Evolutionary conservation across 2,888 invertebrate genomes (phyloP), one percentile per base, ranked within the genome.

Genomic region (Nemapogon koenigi): DNA sequence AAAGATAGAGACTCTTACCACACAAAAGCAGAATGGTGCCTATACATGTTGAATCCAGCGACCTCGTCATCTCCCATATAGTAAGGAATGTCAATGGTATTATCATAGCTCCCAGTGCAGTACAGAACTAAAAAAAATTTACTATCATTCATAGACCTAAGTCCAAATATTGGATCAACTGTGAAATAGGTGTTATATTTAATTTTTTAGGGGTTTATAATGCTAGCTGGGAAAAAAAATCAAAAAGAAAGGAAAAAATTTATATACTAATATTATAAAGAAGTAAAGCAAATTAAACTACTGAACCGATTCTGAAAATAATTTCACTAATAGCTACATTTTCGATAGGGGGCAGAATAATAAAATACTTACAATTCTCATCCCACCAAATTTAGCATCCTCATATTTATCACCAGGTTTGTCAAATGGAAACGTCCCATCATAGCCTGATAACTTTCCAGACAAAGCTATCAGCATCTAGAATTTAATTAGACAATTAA

Each of bases 351-450:
- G n/a, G n/a, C n/a, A 38, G 22, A 37, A 41, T 31, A 35, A 39
- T 40, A 10, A 30, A 19, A 33, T 42, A 45, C 86, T 85, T 73
- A 93, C 94, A 53, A 93, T 75, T 81, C 97, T 84, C 97, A 97
- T 97, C 46, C 97, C 97, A 49, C 94, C 78, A 60, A 95, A 97
- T 45, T 84, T 86, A 1, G 90, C 89, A 44, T 90, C 90, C 47
- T 90, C 91, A 71, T 93, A 97, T 60, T 93, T 93, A 64, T 97
- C 96, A 2, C 97, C 97, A 1, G 97, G 97, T 66, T 96, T 96
- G 52, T 93, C 92, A 78, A 97, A 97, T 0, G 94, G 85, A 81
- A 94, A 97, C 43, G 82, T 91, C 2, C 96, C 97, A 82, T 97
- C 90, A 63, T 97, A 97, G 1, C 97, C 97, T 32, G 91, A 91